These are phyloP conservation scores for Mixornis gularis DNA, from an alignment of 2,113 vertebrate species.

Conservation along the genomic window DNA sequence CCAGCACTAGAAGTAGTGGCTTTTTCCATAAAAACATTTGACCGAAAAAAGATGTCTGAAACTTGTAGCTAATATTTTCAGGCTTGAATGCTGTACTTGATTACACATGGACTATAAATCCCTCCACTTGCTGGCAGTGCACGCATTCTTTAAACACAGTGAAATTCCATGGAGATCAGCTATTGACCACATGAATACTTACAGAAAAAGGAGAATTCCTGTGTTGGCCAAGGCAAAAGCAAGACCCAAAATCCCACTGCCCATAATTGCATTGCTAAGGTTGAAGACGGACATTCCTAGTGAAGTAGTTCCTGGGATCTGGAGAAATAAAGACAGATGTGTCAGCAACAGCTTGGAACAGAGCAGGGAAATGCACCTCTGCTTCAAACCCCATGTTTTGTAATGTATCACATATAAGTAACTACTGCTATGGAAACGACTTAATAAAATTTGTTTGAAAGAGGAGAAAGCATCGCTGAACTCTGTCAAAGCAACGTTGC, in stretches of 20 bases:
- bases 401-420: neutral
- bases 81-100: neutral
- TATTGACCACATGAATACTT: constrained; percentile 48
- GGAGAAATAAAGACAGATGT: neutral
- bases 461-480: fast-evolving
- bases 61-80: neutral
- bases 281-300: constrained; percentile 79
- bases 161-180: neutral
- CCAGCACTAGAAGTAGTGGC: neutral
- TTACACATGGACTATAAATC: neutral
- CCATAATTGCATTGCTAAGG: constrained; percentile 81
- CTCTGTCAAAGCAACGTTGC: neutral
- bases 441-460: neutral
- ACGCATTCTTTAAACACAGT: neutral
- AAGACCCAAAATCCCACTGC: constrained; percentile 80
- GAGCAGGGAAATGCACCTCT: neutral
- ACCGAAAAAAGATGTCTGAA: neutral
- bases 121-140: neutral
- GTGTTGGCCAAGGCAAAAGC: constrained; percentile 80
- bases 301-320: constrained; percentile 77
- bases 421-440: neutral
- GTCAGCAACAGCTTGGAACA: neutral
- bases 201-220: constrained; percentile 78
- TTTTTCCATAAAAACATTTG: fast-evolving
- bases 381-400: neutral